Base-by-base conservation (phyloP, 2,797 vertebrate species). In the Acipenser oxyrinchus region DNA sequence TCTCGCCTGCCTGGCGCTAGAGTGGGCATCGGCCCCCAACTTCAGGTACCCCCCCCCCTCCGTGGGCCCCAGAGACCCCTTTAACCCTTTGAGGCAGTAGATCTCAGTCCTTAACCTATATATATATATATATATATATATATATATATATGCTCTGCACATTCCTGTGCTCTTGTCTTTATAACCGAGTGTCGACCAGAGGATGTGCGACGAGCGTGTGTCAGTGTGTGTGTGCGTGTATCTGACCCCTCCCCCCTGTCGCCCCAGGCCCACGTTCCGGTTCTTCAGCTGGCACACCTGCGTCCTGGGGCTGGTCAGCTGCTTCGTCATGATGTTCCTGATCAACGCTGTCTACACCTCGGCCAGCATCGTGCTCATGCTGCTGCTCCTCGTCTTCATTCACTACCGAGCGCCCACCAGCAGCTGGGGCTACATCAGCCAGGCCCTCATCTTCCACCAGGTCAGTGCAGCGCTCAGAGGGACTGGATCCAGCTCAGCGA, bases 391-490 rank as follows among this genome's bases (percentile, higher is more conserved):
- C n/a, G 91, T 92, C 4, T 88, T 94, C 79, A 92, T 96, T 70
- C 94, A 95, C 12, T 94, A 90, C 57, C 84, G 93, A 51, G 91
- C 92, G 0, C 89, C 93, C 59, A 94, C 93, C 73, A 96, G 93
- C 80, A 94, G 93, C 78, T 96, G 94, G 94, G 94, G 94, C 74
- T 96, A 95, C 59, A 93, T 96, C 81, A 96, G 94, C 88, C 94
- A 96, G 80, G 94, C 94, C 23, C 88, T 96, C 75, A 95, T 96
- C 68, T 96, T 95, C 81, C 94, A 96, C 70, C 94, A 95, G 92
- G 93, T 53, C 51, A 53, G 8, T 53, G 51, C 11, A 53, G 51
- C 10, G 13, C 12, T 23, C 48, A 23, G 63, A 64, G 62, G 1
- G 18, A 15, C 61, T 1, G 57, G 12, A 49, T 7, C 8, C 1